phyloP scores from a whole-genome alignment of 2,797 vertebrate species.

The Phalloptychus januarius region DNA sequence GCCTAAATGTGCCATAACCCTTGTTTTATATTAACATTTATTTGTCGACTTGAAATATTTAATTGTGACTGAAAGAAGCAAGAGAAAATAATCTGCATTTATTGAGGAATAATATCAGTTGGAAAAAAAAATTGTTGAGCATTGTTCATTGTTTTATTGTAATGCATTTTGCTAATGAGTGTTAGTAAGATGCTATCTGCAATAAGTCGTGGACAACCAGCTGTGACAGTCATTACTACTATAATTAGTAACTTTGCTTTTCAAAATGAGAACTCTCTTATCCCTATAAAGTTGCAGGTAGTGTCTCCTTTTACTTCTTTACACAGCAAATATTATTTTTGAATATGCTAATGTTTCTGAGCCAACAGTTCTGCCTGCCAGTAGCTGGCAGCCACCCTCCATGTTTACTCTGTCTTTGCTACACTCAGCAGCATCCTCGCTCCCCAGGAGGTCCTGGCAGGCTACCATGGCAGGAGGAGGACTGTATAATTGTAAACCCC shows the following conservation, averaged over 20 bases:
- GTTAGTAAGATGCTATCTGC: not conserved
- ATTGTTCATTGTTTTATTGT: not conserved
- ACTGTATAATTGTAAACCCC: not conserved
- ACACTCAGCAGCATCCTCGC: not conserved
- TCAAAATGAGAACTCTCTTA: not conserved
- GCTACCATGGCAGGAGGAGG: not conserved
- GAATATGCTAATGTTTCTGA: not conserved
- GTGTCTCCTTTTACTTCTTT: not conserved
- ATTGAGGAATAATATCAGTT: not conserved
- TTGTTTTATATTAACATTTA: not conserved
- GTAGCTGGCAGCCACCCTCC: not conserved
- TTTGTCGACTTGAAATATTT: not conserved
- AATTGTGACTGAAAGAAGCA: not conserved
- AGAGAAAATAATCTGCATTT: not conserved
- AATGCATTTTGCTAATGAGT: not conserved
- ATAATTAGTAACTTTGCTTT: not conserved
- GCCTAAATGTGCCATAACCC: not conserved
- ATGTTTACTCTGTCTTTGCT: not conserved
- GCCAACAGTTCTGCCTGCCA: not conserved
- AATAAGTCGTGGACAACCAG: not conserved
- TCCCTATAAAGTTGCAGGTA: not conserved
- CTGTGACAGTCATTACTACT: not conserved
- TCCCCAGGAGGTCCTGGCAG: slow-evolving; percentile 1
- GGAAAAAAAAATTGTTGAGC: not conserved
- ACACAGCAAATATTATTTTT: not conserved